Evolutionary conservation across 2,888 invertebrate species (phyloP).

Genomic region (Cryptosula pallasiana): DNA sequence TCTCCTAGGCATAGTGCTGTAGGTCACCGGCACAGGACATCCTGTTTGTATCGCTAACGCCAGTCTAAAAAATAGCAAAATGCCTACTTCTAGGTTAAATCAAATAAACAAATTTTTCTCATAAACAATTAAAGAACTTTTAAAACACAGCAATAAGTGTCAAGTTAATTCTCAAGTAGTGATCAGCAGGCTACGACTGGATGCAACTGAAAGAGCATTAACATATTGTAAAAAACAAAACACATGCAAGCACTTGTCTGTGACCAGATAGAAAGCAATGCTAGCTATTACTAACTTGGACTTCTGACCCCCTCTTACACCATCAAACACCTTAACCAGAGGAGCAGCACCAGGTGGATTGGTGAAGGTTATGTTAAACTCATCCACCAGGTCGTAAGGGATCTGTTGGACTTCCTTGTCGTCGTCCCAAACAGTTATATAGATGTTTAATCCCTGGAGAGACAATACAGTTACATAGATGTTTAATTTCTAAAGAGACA

Average conservation of each 20-base stretch:
- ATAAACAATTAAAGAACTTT: too few relatives aligned
- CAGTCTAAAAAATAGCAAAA: conserved; percentile 11
- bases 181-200: too few relatives aligned
- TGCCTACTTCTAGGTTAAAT: too few relatives aligned
- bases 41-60: conserved; percentile 2
- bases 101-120: too few relatives aligned
- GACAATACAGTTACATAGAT: too few relatives aligned
- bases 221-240: too few relatives aligned
- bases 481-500: too few relatives aligned
- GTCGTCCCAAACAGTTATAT: conserved; percentile 9
- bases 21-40: neutral
- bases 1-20: neutral
- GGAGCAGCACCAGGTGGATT: neutral
- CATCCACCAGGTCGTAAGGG: conserved; percentile 17
- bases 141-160: too few relatives aligned
- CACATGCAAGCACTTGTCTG: too few relatives aligned
- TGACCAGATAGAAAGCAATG: too few relatives aligned
- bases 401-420: neutral
- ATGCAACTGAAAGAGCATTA: too few relatives aligned
- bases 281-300: neutral
- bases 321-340: neutral
- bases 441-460: conserved; percentile 11
- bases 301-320: neutral
- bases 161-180: too few relatives aligned
- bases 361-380: conserved; percentile 14